Conservation (phyloP, 2,113 vertebrate species). For the Rissa tridactyla region DNA sequence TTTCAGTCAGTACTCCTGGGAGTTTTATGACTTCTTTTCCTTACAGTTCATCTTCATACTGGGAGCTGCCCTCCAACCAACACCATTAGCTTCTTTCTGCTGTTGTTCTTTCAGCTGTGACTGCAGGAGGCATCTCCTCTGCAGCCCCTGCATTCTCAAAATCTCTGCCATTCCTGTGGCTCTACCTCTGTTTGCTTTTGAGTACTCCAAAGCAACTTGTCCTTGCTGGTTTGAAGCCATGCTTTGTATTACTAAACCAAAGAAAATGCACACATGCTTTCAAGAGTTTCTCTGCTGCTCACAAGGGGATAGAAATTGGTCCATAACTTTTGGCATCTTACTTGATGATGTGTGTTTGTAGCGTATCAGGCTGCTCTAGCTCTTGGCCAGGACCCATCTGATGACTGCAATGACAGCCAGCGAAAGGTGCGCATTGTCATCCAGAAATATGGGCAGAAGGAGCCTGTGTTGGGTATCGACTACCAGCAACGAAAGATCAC, state of each 20-base stretch:
- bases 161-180: not conserved
- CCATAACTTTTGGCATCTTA: not conserved
- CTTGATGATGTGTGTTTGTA: constrained; percentile 48
- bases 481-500: constrained; percentile 90
- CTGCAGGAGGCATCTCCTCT: not conserved
- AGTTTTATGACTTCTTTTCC: not conserved
- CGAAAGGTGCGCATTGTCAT: constrained; percentile 85
- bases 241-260: not conserved
- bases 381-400: constrained; percentile 87
- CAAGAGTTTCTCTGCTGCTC: not conserved
- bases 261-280: not conserved
- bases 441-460: constrained; percentile 84
- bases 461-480: constrained; percentile 83
- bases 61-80: not conserved
- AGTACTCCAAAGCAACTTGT: not conserved
- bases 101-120: not conserved
- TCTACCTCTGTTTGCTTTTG: not conserved
- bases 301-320: not conserved
- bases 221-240: not conserved
- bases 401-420: constrained; percentile 89
- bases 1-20: not conserved
- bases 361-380: constrained; percentile 87
- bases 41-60: not conserved
- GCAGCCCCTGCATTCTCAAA: not conserved
- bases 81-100: not conserved